Base-by-base conservation (phyloP, 2,113 vertebrate genomes). In the Petrocephalus zakoni region DNA sequence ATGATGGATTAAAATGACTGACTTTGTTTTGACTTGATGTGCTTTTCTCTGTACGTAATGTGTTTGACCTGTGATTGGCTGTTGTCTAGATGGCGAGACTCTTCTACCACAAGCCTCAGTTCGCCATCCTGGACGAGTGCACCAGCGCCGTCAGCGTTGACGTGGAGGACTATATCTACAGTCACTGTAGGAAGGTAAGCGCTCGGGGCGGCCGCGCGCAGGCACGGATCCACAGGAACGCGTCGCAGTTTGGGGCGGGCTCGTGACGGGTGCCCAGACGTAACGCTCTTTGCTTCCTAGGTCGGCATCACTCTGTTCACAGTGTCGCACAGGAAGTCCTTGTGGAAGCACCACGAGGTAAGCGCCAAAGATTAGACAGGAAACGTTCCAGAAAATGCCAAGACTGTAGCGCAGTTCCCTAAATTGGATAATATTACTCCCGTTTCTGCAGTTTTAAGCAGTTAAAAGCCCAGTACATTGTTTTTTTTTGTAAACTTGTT, bases 61-160 rank as follows among this genome's bases (percentile, higher is more conserved):
- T n/a, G 42, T 0, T 5, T 21, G 5, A 7, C 37, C 19, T 53
- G 46, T 37, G 15, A 49, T 86, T 87, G 25, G 29, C 21, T 85
- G 49, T 91, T 90, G 9, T 1, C 93, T 91, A 99, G 98, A 99
- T 99, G 98, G 98, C 98, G 89, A 95, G 98, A 85, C 93, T 99
- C 2, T 99, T 99, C 94, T 99, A 99, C 92, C 98, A 99, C 90
- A 99, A 99, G 88, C 98, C 98, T 1, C 98, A 99, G 95, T 99
- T 99, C 95, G 98, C 98, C 90, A 99, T 99, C 90, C 94, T 99
- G 93, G 98, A 99, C 82, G 98, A 99, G 91, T 99, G 98, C 91
- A 99, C 98, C n/a, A 99, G 98, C 86, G 98, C 98, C 0, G 98
- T 99, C 72, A 99, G 98, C 2, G 98, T 99, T 9, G 98, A 99